Percentiles rank a stretch among this genome's conserved stretches.
phyloP scores from a whole-genome alignment of 92 coral and sea anemone genomes.

The Anthopleura xanthogrammica region DNA sequence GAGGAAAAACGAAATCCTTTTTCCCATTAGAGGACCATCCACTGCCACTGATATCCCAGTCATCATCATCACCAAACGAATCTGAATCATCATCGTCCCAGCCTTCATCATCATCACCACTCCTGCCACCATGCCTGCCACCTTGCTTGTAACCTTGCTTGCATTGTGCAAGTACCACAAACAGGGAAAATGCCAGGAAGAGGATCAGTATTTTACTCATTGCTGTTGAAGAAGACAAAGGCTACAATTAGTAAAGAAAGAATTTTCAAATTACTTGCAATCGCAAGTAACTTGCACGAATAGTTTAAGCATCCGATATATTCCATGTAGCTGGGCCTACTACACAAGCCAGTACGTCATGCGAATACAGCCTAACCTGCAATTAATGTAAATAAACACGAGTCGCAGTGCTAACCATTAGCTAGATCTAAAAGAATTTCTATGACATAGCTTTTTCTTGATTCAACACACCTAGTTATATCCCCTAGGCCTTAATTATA shows the following conservation, averaged over 20 bases:
- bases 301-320: too few species aligned
- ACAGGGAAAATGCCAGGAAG: slow-evolving; percentile 1
- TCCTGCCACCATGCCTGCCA: neutral
- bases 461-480: too few species aligned
- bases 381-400: too few species aligned
- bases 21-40: neutral
- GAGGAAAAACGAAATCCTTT: neutral
- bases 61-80: neutral
- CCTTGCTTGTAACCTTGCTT: neutral
- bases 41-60: neutral
- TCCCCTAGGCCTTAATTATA: too few species aligned
- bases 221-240: neutral
- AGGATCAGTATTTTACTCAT: slow-evolving; percentile 9
- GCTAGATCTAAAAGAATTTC: too few species aligned
- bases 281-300: too few species aligned
- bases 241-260: neutral
- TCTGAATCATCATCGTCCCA: neutral
- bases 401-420: too few species aligned
- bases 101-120: neutral
- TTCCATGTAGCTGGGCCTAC: too few species aligned
- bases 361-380: too few species aligned
- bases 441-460: too few species aligned
- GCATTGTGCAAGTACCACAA: slow-evolving; percentile 7
- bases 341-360: too few species aligned
- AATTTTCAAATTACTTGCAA: too few species aligned